Conservation (phyloP, 2,888 invertebrate species). For the Cryptus armator region DNA sequence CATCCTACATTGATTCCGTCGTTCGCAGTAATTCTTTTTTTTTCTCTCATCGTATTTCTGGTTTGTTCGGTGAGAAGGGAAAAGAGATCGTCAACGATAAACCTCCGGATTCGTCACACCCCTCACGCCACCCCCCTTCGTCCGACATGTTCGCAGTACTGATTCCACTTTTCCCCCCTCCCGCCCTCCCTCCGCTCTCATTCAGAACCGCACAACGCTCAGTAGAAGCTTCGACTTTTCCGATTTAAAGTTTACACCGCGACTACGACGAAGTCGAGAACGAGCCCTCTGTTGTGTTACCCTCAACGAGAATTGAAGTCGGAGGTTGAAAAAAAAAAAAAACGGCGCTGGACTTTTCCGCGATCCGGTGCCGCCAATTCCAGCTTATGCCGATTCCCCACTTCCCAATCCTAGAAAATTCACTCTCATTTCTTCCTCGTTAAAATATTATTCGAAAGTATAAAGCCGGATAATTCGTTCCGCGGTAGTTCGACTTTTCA, state of each 20-base stretch:
- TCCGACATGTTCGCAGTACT: neutral
- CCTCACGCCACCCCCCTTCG: neutral
- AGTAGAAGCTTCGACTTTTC: constrained; percentile 58
- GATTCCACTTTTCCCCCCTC: neutral
- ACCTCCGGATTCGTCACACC: neutral
- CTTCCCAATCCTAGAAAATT: neutral
- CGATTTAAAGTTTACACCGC: constrained; percentile 64
- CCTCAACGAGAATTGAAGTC: neutral
- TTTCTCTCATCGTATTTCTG: constrained; percentile 1
- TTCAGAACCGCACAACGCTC: constrained; percentile 20
- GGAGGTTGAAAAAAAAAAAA: neutral
- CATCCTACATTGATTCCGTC: constrained; percentile 26
- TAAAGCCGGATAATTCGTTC: neutral
- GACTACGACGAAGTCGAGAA: constrained; percentile 18
- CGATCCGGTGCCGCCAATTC: neutral
- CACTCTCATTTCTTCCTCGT: constrained; percentile 33
- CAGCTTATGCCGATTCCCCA: neutral
- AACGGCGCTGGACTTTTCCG: neutral
- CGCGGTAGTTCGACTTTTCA: constrained; percentile 6
- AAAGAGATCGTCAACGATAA: constrained; percentile 39
- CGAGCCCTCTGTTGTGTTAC: constrained; percentile 27
- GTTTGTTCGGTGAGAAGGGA: neutral
- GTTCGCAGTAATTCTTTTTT: constrained; percentile 12
- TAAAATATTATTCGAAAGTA: constrained; percentile 40
- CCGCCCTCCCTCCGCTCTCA: neutral